phyloP scores from a whole-genome alignment of 1,140 invertebrate genomes.

The Ostrea denselamellosa region DNA sequence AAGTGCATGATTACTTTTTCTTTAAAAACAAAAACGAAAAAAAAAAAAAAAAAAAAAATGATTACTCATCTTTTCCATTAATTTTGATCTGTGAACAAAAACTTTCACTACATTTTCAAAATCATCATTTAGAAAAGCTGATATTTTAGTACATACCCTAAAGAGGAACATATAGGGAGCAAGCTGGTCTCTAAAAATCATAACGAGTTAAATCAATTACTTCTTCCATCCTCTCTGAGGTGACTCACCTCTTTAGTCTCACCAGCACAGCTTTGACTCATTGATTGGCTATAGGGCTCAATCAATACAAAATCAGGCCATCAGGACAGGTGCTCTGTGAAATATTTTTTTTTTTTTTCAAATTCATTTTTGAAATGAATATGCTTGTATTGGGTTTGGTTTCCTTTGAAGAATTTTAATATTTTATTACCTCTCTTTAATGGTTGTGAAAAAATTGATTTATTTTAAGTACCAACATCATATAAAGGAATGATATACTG shows the following conservation, averaged over 20 bases:
- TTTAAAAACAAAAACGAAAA: not conserved
- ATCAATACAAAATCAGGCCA: constrained; percentile 27
- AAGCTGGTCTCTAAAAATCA: not conserved
- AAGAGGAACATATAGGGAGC: not conserved
- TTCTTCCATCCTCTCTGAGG: not conserved
- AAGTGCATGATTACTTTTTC: not conserved
- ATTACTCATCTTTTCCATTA: too few species aligned
- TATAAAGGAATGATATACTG: too few species aligned
- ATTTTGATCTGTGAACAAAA: too few species aligned
- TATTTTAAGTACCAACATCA: too few species aligned
- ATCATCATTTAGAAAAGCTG: too few species aligned
- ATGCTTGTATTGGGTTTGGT: too few species aligned
- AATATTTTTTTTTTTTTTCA: not conserved
- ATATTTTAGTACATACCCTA: not conserved
- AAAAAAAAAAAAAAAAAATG: too few species aligned
- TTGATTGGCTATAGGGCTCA: not conserved
- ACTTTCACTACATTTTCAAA: too few species aligned
- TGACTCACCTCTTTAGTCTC: constrained; percentile 14
- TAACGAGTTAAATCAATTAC: constrained; percentile 1
- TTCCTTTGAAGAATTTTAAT: too few species aligned
- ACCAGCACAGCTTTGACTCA: constrained; percentile 22
- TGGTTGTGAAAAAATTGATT: too few species aligned
- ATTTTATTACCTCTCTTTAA: too few species aligned
- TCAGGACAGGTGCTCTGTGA: not conserved
- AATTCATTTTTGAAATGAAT: not conserved